phyloP scores from a whole-genome alignment of 2,113 vertebrate genomes.

The Poeciliopsis turrubarensis region DNA sequence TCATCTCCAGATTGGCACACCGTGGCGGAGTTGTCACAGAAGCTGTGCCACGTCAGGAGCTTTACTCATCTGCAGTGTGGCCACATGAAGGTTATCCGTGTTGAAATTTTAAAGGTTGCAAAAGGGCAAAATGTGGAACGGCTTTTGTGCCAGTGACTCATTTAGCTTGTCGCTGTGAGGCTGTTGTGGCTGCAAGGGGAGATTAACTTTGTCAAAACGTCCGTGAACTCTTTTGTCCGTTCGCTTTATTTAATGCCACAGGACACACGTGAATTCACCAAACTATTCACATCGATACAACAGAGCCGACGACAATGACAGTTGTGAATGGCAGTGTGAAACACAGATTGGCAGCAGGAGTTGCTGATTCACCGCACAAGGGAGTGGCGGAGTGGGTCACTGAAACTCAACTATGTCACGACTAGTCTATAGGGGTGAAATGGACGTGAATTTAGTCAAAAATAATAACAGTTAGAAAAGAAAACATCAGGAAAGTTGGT shows the following conservation, averaged over 20 bases:
- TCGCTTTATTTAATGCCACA: constrained; percentile 66
- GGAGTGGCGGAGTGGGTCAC: not conserved
- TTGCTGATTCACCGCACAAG: not conserved
- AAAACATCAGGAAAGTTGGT: not conserved
- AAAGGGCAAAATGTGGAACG: constrained; percentile 56
- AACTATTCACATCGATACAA: constrained; percentile 31
- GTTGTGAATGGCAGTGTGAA: constrained; percentile 3
- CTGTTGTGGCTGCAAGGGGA: not conserved
- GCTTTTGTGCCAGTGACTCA: constrained; percentile 37
- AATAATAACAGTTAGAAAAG: not conserved
- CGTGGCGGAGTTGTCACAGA: constrained; percentile 1
- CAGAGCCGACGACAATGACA: constrained; percentile 18
- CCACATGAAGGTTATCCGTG: constrained; percentile 43
- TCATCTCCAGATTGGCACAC: constrained; percentile 35
- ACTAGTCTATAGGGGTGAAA: constrained; percentile 2
- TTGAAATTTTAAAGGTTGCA: constrained; percentile 65
- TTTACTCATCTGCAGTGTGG: constrained; percentile 9
- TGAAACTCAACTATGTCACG: constrained; percentile 8
- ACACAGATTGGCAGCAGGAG: constrained; percentile 13
- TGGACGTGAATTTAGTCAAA: constrained; percentile 4
- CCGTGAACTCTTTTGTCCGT: constrained; percentile 43
- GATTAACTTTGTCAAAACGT: constrained; percentile 40
- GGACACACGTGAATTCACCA: constrained; percentile 34
- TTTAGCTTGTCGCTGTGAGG: not conserved
- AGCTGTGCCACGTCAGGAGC: constrained; percentile 25